These are phyloP conservation scores for Anser brachyrhynchus DNA, from an alignment of 2,113 vertebrate genomes.

Conservation along the genomic window DNA sequence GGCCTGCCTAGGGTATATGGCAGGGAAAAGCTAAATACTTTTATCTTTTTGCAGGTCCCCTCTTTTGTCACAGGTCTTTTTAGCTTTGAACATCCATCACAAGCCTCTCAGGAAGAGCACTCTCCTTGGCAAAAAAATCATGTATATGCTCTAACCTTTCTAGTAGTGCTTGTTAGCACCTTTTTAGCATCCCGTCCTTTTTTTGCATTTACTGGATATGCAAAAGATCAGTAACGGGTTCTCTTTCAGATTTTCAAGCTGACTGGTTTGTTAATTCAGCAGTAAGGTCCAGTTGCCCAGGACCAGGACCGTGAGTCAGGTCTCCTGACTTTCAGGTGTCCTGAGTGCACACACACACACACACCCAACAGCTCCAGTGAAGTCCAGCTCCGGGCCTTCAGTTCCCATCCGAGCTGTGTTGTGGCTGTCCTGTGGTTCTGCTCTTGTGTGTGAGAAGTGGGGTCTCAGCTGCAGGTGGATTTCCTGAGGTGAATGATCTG, in stretches of 20 bases:
- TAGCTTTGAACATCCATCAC: neutral
- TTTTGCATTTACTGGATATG: neutral
- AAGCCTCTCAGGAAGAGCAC: neutral
- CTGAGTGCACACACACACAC: neutral
- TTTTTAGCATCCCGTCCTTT: neutral
- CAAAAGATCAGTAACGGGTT: neutral
- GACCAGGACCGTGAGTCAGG: neutral
- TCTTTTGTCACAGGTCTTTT: neutral
- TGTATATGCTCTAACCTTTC: neutral
- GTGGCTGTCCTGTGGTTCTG: neutral
- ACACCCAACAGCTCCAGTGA: accelerated
- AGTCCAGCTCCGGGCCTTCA: neutral
- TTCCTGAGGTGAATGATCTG: neutral
- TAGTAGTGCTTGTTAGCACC: neutral
- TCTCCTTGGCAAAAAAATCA: neutral
- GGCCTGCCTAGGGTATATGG: neutral
- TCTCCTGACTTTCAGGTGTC: neutral
- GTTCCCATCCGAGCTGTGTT: neutral
- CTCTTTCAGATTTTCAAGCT: neutral
- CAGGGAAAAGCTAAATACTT: neutral
- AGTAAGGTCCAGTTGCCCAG: neutral
- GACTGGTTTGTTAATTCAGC: neutral
- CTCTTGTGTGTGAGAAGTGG: neutral
- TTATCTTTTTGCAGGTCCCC: neutral
- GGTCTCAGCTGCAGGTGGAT: neutral